Conservation (phyloP, 2,113 vertebrate genomes). For the Poeciliopsis prolifica region DNA sequence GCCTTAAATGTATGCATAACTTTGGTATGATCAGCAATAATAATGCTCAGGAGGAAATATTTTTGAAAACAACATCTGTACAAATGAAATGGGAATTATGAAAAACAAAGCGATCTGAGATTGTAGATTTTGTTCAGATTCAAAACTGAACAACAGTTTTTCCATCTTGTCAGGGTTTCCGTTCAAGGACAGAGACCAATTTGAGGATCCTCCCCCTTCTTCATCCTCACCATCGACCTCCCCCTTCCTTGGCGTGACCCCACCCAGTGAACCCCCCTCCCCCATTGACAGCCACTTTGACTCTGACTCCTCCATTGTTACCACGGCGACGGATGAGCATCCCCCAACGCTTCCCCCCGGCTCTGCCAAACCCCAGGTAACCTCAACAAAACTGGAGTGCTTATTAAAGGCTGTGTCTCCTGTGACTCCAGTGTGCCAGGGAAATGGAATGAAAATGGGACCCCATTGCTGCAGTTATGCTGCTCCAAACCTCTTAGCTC, state of each 20-base stretch:
- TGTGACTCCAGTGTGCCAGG: slow-evolving; percentile 39
- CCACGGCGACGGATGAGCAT: slow-evolving; percentile 83
- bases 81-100: neutral
- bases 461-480: slow-evolving; percentile 49
- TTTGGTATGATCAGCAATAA: neutral
- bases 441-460: slow-evolving; percentile 35
- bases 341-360: slow-evolving; percentile 83
- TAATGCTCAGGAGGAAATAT: neutral
- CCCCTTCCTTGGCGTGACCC: slow-evolving; percentile 55
- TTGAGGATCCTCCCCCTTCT: slow-evolving; percentile 51
- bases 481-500: slow-evolving; percentile 53
- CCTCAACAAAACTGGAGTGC: slow-evolving; percentile 35
- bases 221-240: slow-evolving; percentile 44
- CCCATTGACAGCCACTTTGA: slow-evolving; percentile 59
- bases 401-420: slow-evolving; percentile 57
- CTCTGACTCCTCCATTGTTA: slow-evolving; percentile 77
- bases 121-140: neutral
- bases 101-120: neutral
- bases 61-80: neutral
- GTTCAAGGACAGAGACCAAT: slow-evolving; percentile 71
- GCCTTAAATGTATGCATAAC: neutral
- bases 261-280: slow-evolving; percentile 65
- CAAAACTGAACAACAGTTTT: neutral
- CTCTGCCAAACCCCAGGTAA: slow-evolving; percentile 88
- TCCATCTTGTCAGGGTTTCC: slow-evolving; percentile 76